Conservation (phyloP, 2,797 vertebrate species). For the Glossophaga mutica region DNA sequence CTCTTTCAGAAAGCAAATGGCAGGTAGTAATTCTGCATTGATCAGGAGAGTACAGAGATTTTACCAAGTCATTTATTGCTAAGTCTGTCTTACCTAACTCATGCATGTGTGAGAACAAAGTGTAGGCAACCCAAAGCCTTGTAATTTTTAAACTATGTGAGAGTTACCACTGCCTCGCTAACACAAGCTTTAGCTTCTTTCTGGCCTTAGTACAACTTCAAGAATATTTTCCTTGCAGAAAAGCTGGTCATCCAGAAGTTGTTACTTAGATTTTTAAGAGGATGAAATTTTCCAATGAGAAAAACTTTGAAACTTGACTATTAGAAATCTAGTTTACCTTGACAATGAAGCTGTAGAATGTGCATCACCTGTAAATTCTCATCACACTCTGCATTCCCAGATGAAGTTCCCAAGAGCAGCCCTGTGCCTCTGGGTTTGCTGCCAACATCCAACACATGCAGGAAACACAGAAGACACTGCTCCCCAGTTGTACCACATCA, state of each 20-base stretch:
- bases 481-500: neutral
- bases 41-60: neutral
- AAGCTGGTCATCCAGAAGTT: neutral
- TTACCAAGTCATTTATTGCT: neutral
- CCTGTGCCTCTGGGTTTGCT: neutral
- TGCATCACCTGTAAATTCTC: neutral
- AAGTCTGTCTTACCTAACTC: neutral
- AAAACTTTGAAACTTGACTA: neutral
- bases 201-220: constrained; percentile 6
- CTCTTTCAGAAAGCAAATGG: constrained; percentile 37
- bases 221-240: constrained; percentile 12
- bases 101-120: neutral
- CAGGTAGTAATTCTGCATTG: neutral
- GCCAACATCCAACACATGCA: rapidly evolving
- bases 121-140: neutral
- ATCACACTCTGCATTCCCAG: neutral
- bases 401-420: neutral
- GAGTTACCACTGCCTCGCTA: neutral
- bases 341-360: neutral
- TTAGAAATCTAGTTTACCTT: neutral
- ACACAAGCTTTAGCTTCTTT: neutral
- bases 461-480: neutral
- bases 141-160: neutral
- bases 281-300: neutral
- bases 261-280: constrained; percentile 22